Conservation (phyloP, 2,113 vertebrate species). For the Ranitomeya imitator region DNA sequence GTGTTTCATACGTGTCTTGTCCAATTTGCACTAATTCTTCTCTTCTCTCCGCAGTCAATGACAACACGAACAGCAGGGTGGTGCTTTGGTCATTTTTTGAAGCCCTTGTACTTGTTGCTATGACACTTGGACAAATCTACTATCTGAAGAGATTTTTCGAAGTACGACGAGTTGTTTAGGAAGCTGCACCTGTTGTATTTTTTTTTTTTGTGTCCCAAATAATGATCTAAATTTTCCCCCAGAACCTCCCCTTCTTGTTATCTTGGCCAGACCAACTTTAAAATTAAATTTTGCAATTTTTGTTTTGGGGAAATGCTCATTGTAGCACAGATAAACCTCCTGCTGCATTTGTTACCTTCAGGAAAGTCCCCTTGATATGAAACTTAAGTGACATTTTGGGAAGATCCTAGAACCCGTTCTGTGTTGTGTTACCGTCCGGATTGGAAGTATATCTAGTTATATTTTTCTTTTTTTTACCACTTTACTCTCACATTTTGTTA, state of each 20-base stretch:
- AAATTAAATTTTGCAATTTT: conserved; percentile 27
- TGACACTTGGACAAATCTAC: conserved; percentile 99
- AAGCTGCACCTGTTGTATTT: conserved; percentile 25
- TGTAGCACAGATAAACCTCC: conserved; percentile 22
- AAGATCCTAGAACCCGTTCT: conserved; percentile 4
- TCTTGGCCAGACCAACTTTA: conserved; percentile 33
- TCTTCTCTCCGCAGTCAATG: conserved; percentile 81
- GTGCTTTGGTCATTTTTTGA: conserved; percentile 99
- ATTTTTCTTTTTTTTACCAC: conserved; percentile 13
- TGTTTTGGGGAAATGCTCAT: conserved; percentile 14
- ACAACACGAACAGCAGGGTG: conserved; percentile 99
- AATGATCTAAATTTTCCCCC: conserved; percentile 57
- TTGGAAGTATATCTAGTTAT: conserved; percentile 31
- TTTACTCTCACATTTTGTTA: conserved; percentile 16
- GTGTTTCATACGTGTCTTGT: neutral
- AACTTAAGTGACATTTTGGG: conserved; percentile 24
- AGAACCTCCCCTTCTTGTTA: neutral
- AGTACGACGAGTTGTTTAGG: conserved; percentile 96
- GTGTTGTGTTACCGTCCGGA: conserved; percentile 40
- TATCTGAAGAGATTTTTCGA: conserved; percentile 99
- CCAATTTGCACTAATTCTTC: neutral
- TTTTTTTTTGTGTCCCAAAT: conserved; percentile 54
- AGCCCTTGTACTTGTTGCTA: conserved; percentile 97
- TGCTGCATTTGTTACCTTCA: conserved; percentile 46
- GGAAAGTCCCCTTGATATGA: conserved; percentile 6